phyloP scores from a whole-genome alignment of 2,888 invertebrate species.

The Cenopis cana region DNA sequence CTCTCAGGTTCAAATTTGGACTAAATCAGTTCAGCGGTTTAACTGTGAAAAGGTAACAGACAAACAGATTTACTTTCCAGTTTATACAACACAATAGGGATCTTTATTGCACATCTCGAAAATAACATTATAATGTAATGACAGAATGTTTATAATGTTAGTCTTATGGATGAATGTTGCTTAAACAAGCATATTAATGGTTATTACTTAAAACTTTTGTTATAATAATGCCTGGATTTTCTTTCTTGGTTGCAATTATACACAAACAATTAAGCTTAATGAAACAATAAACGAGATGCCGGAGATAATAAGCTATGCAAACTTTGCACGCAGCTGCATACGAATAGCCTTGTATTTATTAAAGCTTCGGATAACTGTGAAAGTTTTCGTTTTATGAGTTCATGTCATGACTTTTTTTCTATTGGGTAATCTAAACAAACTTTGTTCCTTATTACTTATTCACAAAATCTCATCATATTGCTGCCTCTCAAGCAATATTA shows the following conservation, averaged over 20 bases:
- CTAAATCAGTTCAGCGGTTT: too few species aligned
- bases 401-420: background rate
- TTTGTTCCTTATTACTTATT: background rate
- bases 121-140: too few species aligned
- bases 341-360: constrained; percentile 15
- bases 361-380: constrained; percentile 15
- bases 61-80: too few species aligned
- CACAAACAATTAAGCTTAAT: constrained; percentile 30
- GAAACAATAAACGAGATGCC: constrained; percentile 33
- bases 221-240: background rate
- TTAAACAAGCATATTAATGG: background rate
- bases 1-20: too few species aligned
- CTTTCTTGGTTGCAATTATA: constrained; percentile 23
- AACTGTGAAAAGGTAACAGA: too few species aligned
- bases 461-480: background rate
- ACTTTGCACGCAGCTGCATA: constrained; percentile 32
- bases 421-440: background rate
- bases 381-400: background rate
- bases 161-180: too few species aligned
- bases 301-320: constrained; percentile 32
- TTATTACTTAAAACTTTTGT: background rate
- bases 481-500: constrained; percentile 6
- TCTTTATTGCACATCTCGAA: too few species aligned
- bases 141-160: too few species aligned
- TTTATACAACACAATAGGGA: too few species aligned